Base-by-base conservation (phyloP, 2,113 vertebrate species). In the Nannobrachium achirus region DNA sequence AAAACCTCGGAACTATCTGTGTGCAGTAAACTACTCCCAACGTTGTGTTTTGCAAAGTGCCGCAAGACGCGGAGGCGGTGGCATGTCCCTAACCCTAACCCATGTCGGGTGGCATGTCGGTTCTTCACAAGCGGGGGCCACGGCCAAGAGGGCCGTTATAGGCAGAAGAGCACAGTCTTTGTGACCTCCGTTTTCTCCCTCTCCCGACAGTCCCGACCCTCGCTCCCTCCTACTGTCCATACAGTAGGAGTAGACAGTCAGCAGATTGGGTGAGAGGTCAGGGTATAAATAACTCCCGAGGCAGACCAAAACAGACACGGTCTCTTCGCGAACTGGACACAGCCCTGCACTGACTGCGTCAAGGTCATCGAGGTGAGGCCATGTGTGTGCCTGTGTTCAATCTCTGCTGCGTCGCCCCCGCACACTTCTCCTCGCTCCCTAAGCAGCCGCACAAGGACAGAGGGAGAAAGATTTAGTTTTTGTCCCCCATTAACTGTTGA, bases 241-340 rank as follows among this genome's bases (percentile, higher is more conserved):
- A 40, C 58, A 18, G 49, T 55, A 40, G 18, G 10, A 18, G 49
- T 55, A 40, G 18, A 14, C 19, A 11, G 40, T 33, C 38, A 75
- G 41, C 62, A 63, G 33, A 76, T 48, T 64, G 66, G 69, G 40
- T 76, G 56, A 80, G 62, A 68, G 82, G 63, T 79, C 45, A 63
- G 63, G 20, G 56, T 82, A 81, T 82, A 83, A 86, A 89, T 85
- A 86, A 78, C 71, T 73, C 15, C 25, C 65, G 51, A 75, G 73
- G 46, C 46, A 41, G 63, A 63, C 56, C 65, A 15, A 19, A 14
- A 52, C 25, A 48, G 33, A 19, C 4, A 49, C 25, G 58, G 53
- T 52, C 71, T 76, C 55, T 69, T 67, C 19, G 55, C 51, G 65
- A 46, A 78, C 63, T 71, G 64, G 72, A 71, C 62, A 59, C 33